phyloP scores from a whole-genome alignment of 2,888 invertebrate genomes.

The Ichneumoninae sp. region DNA sequence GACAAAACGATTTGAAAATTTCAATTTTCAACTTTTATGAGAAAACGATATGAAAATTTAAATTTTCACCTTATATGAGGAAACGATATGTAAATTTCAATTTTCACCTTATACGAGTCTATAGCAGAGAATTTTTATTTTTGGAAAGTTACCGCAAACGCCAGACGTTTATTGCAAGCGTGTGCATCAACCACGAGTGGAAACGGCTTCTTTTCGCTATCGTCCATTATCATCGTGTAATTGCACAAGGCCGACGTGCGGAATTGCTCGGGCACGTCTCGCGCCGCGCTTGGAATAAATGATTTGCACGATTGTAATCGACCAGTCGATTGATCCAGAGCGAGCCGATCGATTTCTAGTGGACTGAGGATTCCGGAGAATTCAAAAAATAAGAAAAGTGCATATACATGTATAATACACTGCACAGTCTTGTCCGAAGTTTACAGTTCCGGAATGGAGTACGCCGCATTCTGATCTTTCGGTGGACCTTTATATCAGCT shows the following conservation, averaged over 20 bases:
- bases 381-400: not conserved
- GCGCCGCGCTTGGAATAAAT: conserved; percentile 70
- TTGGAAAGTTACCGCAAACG: not conserved
- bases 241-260: conserved; percentile 55
- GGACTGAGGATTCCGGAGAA: conserved; percentile 35
- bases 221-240: conserved; percentile 29
- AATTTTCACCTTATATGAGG: too few species aligned
- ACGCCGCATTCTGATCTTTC: conserved; percentile 69
- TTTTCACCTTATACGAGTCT: too few species aligned
- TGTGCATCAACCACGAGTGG: conserved; percentile 2
- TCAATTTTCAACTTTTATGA: not conserved
- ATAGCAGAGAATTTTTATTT: not conserved
- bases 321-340: conserved; percentile 55
- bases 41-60: too few species aligned
- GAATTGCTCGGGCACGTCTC: conserved; percentile 44
- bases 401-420: not conserved
- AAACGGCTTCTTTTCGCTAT: conserved; percentile 28
- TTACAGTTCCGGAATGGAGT: conserved; percentile 33
- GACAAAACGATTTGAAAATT: too few species aligned
- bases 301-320: conserved; percentile 69
- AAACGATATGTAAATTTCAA: too few species aligned
- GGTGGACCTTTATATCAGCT: not conserved
- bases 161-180: not conserved
- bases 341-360: conserved; percentile 51
- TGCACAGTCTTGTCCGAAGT: conserved; percentile 6